Conservation (phyloP, 2,888 invertebrate species). For the Oscheius onirici region DNA sequence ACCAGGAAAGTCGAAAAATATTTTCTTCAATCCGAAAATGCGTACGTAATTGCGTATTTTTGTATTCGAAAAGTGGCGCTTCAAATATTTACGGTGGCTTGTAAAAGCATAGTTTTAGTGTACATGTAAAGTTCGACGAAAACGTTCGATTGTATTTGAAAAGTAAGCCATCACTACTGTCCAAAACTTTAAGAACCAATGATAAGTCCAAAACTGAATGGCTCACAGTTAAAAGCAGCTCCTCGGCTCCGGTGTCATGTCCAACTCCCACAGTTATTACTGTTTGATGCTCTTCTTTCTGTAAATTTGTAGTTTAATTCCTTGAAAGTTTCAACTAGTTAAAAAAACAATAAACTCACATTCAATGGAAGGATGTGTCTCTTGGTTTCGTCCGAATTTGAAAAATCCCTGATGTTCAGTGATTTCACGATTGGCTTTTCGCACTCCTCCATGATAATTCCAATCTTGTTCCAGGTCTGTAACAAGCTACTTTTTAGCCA, state of each 20-base stretch:
- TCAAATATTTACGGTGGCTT: too few relatives aligned
- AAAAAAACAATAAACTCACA: not conserved
- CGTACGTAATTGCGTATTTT: too few relatives aligned
- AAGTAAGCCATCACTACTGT: too few relatives aligned
- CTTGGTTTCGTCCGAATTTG: conserved; percentile 1
- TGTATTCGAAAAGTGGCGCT: too few relatives aligned
- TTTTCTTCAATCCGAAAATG: too few relatives aligned
- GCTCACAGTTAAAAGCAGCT: not conserved
- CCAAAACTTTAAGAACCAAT: too few relatives aligned
- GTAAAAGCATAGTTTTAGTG: too few relatives aligned
- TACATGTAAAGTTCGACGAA: too few relatives aligned
- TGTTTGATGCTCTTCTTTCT: not conserved
- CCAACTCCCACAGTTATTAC: conserved; percentile 11
- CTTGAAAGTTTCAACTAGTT: not conserved
- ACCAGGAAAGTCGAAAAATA: too few relatives aligned
- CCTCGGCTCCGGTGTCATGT: conserved; percentile 1
- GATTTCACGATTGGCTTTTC: not conserved
- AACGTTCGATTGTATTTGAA: too few relatives aligned
- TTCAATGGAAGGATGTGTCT: not conserved
- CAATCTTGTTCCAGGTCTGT: not conserved
- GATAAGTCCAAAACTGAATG: too few relatives aligned
- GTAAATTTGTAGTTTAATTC: not conserved
- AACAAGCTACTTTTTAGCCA: not conserved
- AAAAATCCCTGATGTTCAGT: not conserved
- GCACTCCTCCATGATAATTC: not conserved